Conservation (phyloP, 1,140 invertebrate genomes). For the Sycophila sp. region DNA sequence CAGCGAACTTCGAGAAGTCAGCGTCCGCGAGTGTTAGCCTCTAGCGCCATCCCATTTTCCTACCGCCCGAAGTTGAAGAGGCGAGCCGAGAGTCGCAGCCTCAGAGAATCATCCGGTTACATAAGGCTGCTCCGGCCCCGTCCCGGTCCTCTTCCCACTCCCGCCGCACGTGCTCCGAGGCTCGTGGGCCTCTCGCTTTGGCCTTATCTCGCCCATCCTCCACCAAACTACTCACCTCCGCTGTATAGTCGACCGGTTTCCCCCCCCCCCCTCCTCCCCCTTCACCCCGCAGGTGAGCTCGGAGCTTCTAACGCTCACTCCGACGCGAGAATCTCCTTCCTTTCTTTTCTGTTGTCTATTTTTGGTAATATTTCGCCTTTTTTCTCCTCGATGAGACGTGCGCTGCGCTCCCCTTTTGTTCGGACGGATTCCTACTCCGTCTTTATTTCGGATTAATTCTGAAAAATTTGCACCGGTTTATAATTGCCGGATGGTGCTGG, state of each 20-base stretch:
- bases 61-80: too few species aligned
- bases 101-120: background rate
- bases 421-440: too few species aligned
- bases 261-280: background rate
- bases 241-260: slow-evolving; percentile 3
- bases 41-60: too few species aligned
- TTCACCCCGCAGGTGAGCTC: background rate
- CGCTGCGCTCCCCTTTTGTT: too few species aligned
- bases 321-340: background rate
- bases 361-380: background rate
- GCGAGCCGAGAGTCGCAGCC: background rate
- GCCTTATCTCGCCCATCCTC: background rate
- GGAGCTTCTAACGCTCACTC: background rate
- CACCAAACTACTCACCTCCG: slow-evolving; percentile 2
- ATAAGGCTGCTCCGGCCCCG: slow-evolving; percentile 1
- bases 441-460: too few species aligned
- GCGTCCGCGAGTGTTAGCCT: too few species aligned
- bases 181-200: background rate
- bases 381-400: too few species aligned
- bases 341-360: background rate
- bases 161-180: too few species aligned
- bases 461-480: too few species aligned
- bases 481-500: too few species aligned
- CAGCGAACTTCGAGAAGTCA: too few species aligned
- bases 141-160: too few species aligned